Evolutionary conservation across 2,888 invertebrate species (phyloP), one percentile per base, ranked within the genome.

Genomic region (Crematogaster levior): DNA sequence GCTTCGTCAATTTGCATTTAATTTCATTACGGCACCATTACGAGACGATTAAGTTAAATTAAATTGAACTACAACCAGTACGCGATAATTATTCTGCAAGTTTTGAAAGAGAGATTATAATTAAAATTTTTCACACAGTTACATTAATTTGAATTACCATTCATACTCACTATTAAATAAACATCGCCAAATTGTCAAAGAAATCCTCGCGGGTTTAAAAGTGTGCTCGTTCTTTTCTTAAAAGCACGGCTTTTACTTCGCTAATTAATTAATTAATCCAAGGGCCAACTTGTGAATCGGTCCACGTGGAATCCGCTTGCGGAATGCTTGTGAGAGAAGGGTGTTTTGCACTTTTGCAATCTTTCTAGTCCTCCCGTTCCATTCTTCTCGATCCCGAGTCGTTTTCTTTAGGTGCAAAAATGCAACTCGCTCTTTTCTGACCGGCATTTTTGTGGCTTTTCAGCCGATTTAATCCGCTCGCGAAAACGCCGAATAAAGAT

Each of bases 381-480:
- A 1, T n/a, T 27, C 9, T 51, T 0, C 30, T 15, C n/a, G 18
- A 58, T 43, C 15, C 21, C 21, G 34, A 1, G 9, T 4, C 27
- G 21, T 34, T 68, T 68, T 77, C 63, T 58, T 68, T 40, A 21
- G 40, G 46, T 79, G 56, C 68, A 34, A 77, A 48, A 68, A 68
- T 68, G 56, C 61, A 37, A 74, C 61, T 61, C 61, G 24, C 24
- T 53, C 24, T 56, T 24, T 58, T 65, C 53, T n/a, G 46, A 63
- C 75, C 72, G 63, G 60, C 70, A 77, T 83, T 86, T 84, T 84
- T 61, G 56, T 60, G 43, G 82, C 65, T 83, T 84, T 74, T 72
- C 77, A 24, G 46, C 10, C 84, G 65, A 89, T 89, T 89, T 89
- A 88, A 88, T 89, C 89, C 82, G 81, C 82, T 81, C 81, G 58